Base-by-base conservation (phyloP, 1,140 invertebrate genomes). In the Periplaneta americana region DNA sequence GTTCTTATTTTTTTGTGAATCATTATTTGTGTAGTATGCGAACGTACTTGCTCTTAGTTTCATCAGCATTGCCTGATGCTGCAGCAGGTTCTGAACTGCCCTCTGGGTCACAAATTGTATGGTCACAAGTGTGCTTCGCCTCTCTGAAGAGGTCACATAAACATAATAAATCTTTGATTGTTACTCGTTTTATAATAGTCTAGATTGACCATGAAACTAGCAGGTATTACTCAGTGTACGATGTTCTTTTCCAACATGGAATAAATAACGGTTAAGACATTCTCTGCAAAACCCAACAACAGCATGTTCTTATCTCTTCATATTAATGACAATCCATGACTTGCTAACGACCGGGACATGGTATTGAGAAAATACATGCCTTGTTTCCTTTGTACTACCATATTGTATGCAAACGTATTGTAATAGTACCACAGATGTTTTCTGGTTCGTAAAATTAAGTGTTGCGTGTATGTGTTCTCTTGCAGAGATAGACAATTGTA, bases 51-150 rank as follows among this genome's bases (percentile, higher is more conserved):
- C 48, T 81, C 81, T 81, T 81, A 81, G 81, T 81, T 81, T 81
- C 79, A 34, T 66, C 39, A 74, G 66, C 79, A 80, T n/a, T 34
- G 34, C n/a, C 48, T 66, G 48, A 66, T 66, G 48, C 11, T 22
- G 22, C 48, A 28, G 48, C 22, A 28, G 33, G 34, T 36, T 78
- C 34, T 36, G 34, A 78, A 28, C 76, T 78, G 34, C 76, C 76
- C 76, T 36, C 76, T 28, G 76, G 74, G 81, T 81, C 81, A n/a
- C n/a, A n/a, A n/a, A n/a, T n/a, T n/a, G n/a, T n/a, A n/a, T n/a
- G n/a, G n/a, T n/a, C n/a, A 81, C 81, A 81, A 81, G 81, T 81
- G 81, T 81, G 81, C 81, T 81, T 81, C 35, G 31, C 81, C 66
- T 74, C 81, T 36, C 18, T 74, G 32, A 18, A 78, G 81, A 74